phyloP scores from a whole-genome alignment of 2,888 invertebrate species.

The Lottia gigantea region DNA sequence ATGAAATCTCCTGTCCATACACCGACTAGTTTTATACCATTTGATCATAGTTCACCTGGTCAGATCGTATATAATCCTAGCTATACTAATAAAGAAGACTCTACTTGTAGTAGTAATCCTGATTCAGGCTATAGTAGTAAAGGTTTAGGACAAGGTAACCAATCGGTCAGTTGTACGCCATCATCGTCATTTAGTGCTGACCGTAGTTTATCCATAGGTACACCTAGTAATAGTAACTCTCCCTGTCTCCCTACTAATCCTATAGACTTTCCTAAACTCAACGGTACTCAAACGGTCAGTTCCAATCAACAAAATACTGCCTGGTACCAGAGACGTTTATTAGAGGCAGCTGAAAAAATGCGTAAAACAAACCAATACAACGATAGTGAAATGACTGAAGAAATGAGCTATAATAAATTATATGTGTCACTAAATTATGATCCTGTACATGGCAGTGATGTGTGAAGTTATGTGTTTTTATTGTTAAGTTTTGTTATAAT shows the following conservation, averaged over 20 bases:
- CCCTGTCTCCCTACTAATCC: constrained; percentile 27
- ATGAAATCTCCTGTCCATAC: not conserved
- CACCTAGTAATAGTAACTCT: constrained; percentile 49
- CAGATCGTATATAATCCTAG: not conserved
- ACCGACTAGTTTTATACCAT: not conserved
- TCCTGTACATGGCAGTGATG: constrained; percentile 46
- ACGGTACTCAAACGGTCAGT: not conserved
- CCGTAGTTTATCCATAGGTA: constrained; percentile 40
- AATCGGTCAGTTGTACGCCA: constrained; percentile 48
- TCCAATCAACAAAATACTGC: constrained; percentile 11
- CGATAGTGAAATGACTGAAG: constrained; percentile 21
- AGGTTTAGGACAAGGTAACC: constrained; percentile 25
- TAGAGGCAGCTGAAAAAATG: constrained; percentile 51
- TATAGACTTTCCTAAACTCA: constrained; percentile 7
- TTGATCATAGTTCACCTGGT: not conserved
- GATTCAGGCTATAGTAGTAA: constrained; percentile 89
- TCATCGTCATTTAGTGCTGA: constrained; percentile 60
- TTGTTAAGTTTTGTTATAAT: constrained; percentile 1
- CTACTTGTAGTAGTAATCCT: constrained; percentile 68
- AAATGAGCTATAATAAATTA: not conserved
- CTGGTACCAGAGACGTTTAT: constrained; percentile 55
- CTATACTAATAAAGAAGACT: constrained; percentile 53
- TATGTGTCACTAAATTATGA: constrained; percentile 27
- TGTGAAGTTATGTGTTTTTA: constrained; percentile 25
- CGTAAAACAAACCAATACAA: constrained; percentile 40